phyloP scores from a whole-genome alignment of 2,888 invertebrate species.

The Eulithis testata region DNA sequence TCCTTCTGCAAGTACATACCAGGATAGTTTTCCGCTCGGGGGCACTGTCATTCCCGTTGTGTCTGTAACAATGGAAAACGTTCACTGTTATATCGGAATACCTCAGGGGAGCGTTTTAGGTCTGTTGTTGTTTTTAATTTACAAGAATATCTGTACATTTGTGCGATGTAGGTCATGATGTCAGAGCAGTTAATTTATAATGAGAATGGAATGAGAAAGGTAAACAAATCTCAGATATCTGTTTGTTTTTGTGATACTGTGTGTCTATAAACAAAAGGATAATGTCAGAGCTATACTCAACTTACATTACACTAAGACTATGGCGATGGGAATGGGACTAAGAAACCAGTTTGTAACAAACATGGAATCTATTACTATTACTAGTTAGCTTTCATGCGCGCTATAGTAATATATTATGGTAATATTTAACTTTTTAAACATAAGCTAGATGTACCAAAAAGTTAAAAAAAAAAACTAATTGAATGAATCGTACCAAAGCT shows the following conservation, averaged over 20 bases:
- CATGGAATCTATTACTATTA: no score
- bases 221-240: constrained; percentile 16
- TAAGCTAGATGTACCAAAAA: no score
- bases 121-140: constrained; percentile 35
- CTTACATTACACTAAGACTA: background rate
- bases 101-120: constrained; percentile 36
- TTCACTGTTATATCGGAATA: constrained; percentile 31
- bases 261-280: background rate
- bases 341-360: background rate
- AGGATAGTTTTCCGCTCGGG: constrained; percentile 54
- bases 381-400: no score
- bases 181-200: constrained; percentile 11
- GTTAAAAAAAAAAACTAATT: no score
- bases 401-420: no score
- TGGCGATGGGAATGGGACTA: background rate
- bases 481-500: no score
- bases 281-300: background rate
- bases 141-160: constrained; percentile 21
- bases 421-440: no score
- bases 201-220: constrained; percentile 6
- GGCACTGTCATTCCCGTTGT: constrained; percentile 65
- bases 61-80: constrained; percentile 65
- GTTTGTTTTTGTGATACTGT: constrained; percentile 8
- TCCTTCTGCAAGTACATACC: constrained; percentile 55
- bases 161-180: constrained; percentile 21